Evolutionary conservation across 2,797 vertebrate species (phyloP).

Genomic region (Scyliorhinus canicula): DNA sequence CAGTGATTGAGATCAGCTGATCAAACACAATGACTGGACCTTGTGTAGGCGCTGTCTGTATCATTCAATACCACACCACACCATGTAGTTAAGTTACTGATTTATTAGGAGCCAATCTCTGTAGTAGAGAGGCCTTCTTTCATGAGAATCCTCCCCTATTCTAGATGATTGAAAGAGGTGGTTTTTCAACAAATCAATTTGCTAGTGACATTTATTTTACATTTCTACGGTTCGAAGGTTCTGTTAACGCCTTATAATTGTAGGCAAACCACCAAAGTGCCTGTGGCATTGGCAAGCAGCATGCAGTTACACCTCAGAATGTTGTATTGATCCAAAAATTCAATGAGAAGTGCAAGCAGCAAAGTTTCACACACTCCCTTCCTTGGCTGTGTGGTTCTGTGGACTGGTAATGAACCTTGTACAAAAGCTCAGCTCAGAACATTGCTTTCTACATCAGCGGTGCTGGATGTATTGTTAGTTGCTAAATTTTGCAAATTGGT

Average conservation of each 20-base stretch:
- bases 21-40: background rate
- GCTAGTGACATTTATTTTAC: background rate
- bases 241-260: background rate
- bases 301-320: background rate
- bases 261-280: background rate
- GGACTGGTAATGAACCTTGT: background rate
- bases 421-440: background rate
- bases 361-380: background rate
- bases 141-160: too few species aligned
- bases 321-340: background rate
- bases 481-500: background rate
- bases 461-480: background rate
- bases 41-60: background rate
- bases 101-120: background rate
- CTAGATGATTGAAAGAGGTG: background rate
- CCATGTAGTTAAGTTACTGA: background rate
- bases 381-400: background rate
- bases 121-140: background rate
- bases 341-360: background rate
- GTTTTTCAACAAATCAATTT: background rate
- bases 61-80: background rate
- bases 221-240: background rate
- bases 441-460: background rate
- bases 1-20: background rate
- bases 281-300: background rate